Evolutionary conservation across 2,113 vertebrate genomes (phyloP), one percentile per base, ranked within the genome.

Genomic region (Alouatta palliata): DNA sequence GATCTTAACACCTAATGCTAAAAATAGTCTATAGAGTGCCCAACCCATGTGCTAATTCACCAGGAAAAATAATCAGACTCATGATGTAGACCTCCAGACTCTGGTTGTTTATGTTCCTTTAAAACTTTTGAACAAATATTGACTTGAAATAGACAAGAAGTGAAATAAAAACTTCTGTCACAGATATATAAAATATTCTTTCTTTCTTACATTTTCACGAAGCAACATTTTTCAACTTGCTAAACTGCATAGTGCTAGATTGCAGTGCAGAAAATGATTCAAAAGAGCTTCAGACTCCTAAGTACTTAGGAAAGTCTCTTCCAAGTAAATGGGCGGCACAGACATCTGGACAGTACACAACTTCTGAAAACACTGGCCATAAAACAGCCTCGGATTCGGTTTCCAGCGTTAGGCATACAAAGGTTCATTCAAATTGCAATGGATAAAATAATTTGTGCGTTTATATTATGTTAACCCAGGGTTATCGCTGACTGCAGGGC

Each of bases 321-420:
- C 71, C 0, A 2, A 2, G 19, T 0, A 0, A 2, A 7, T 1
- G 37, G 75, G 10, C 1, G 0, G 5, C 32, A 2, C 10, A 6
- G 52, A 82, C 90, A 25, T 84, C 75, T 40, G 82, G 76, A 75
- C 37, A 3, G 30, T 40, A 7, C 0, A 2, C 11, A 6, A 1
- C 81, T 45, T 13, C 40, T 1, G 40, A 52, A 19, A 35, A 47
- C 54, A 66, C 25, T 37, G 5, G 23, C 35, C 5, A 0, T 3
- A 11, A 13, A 12, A 5, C 21, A 12, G 45, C 25, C 56, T n/a
- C 0, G 3, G 56, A 21, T 58, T 37, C 12, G 19, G n/a, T 75
- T 82, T 77, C 45, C 14, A 32, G 87, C 2, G 0, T 1, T 0
- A 6, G 77, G n/a, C 64, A 43, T 12, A 32, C 30, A 8, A 23